Evolutionary conservation across 2,888 invertebrate species (phyloP), one percentile per base, ranked within the genome.

Genomic region (Allolobophora icterica): DNA sequence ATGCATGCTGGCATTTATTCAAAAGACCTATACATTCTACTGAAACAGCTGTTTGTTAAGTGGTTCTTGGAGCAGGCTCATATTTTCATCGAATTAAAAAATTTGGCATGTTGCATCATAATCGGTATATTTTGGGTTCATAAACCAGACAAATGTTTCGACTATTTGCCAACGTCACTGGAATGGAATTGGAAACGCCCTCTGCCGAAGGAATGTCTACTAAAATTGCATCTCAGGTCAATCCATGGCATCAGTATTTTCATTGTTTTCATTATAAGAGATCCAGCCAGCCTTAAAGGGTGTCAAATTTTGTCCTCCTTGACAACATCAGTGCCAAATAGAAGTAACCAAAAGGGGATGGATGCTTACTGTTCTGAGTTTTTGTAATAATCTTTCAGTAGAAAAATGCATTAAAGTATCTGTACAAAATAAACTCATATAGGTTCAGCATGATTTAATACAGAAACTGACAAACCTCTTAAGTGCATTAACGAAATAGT

Each of bases 111-210:
- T 71, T n/a, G 6, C 8, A 71, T 71, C 8, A 71, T 2, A n/a
- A 52, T 52, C 5, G 52, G 52, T 52, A 19, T 52, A 52, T 52
- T 71, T 52, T 71, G 15, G 71, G 71, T n/a, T 71, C 71, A 30
- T 71, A 30, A 71, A n/a, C 52, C 71, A 71, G 30, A n/a, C 71
- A 8, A 30, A 30, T n/a, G 52, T 52, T 52, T 21, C 21, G 52
- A 21, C 71, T 71, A n/a, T 71, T n/a, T 71, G 71, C 71, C n/a
- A 30, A n/a, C 45, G 30, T 58, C 58, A 58, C 58, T 71, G 71
- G 71, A n/a, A 30, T 71, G 71, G 71, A n/a, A 71, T 71, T 71
- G n/a, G 71, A n/a, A 71, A 71, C n/a, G 71, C 71, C 71, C 71
- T n/a, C 13, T n/a, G 13, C 71, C 17, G 11, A n/a, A 71, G 71